Base-by-base conservation (phyloP, 2,113 vertebrate genomes). In the Bubalus kerabau region DNA sequence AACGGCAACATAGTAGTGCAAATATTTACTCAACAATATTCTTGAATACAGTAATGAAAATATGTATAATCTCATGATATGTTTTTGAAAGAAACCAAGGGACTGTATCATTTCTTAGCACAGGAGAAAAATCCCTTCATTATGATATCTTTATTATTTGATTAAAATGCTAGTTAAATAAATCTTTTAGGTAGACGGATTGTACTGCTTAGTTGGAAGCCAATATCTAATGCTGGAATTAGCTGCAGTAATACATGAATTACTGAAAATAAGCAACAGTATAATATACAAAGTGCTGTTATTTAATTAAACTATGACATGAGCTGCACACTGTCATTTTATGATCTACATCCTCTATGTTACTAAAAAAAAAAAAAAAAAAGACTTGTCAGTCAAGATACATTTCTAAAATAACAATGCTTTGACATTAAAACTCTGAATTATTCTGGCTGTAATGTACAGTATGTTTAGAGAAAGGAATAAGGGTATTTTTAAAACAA, bases 1-100 rank as follows among this genome's bases (percentile, higher is more conserved):
- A 98, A 98, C 48, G 67, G 97, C 96, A 98, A 98, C 89, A 88
- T 98, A 98, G 97, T 93, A 98, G 97, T 98, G 96, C 98, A 99
- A 99, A 99, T 99, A 99, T 99, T 99, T 99, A 99, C 99, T 98
- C 98, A 97, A 98, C 97, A 97, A 96, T 98, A 98, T 98, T 98
- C 97, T 98, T 97, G 94, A 98, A 98, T 91, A 98, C 60, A 97
- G 97, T 97, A 98, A 98, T 98, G 98, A 98, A 99, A 98, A 98
- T 98, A 98, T 89, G 86, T 95, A 94, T 98, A 98, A 98, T 98
- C 98, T 98, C 95, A 94, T 98, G 97, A 95, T 98, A 97, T 52
- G 87, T 95, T 97, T 91, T 98, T 93, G 80, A 82, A 97, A 98
- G 99, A 99, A 97, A 97, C 94, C 83, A 93, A 97, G 90, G 97